Conservation (phyloP, 2,888 invertebrate species). For the Luperina nickerlii region DNA sequence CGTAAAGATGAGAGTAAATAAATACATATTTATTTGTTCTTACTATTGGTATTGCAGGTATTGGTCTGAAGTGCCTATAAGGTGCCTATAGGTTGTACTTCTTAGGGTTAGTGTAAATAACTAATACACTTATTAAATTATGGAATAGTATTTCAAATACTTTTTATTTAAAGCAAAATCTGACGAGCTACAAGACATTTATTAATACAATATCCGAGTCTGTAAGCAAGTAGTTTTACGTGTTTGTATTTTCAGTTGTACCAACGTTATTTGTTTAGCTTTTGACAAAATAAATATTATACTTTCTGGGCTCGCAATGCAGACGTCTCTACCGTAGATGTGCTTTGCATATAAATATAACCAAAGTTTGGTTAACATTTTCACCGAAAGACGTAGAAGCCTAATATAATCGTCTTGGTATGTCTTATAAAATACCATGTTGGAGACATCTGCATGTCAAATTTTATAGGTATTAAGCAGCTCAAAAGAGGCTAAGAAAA, state of each 20-base stretch:
- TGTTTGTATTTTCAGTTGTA: conserved; percentile 34
- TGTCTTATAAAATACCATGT: conserved; percentile 31
- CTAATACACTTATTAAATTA: neutral
- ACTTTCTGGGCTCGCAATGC: conserved; percentile 58
- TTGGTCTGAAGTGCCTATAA: neutral
- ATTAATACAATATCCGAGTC: neutral
- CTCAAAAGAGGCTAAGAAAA: neutral
- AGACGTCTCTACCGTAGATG: conserved; percentile 52
- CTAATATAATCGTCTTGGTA: conserved; percentile 31
- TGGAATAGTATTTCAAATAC: neutral
- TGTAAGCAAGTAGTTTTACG: neutral
- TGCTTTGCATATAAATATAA: conserved; percentile 68
- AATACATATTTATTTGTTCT: neutral
- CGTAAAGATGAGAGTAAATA: conserved; percentile 15
- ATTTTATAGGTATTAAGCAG: neutral
- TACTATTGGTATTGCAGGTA: neutral
- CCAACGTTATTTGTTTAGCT: conserved; percentile 41
- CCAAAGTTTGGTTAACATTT: conserved; percentile 54
- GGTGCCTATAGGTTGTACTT: neutral
- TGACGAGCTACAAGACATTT: neutral
- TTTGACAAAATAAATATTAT: conserved; percentile 64
- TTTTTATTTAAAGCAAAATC: neutral
- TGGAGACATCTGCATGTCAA: conserved; percentile 12
- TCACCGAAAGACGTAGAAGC: conserved; percentile 34
- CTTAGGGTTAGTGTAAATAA: neutral